Percentiles rank a stretch among this genome's conserved stretches.
Conservation (phyloP, 2,888 invertebrate species). For the Hesperia comma region DNA sequence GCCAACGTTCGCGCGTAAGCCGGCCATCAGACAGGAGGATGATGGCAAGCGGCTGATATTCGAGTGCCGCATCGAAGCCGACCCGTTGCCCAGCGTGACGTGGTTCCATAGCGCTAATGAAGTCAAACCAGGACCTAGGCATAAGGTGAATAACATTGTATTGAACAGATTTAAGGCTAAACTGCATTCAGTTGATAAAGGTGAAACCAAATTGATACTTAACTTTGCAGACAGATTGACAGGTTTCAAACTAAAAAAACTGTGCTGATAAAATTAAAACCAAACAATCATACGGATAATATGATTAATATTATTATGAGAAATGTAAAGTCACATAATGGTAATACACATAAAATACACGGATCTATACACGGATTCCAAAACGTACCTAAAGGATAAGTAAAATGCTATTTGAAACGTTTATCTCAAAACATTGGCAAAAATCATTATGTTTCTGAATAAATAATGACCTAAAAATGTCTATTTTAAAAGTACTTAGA, state of each 20-base stretch:
- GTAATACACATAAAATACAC: too few relatives aligned
- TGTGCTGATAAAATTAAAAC: too few relatives aligned
- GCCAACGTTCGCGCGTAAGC: slow-evolving; percentile 99
- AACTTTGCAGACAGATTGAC: too few relatives aligned
- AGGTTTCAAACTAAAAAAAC: too few relatives aligned
- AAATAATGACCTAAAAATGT: slow-evolving; percentile 47
- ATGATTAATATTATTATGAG: too few relatives aligned
- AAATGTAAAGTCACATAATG: too few relatives aligned
- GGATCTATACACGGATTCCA: too few relatives aligned
- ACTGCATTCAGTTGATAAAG: not conserved
- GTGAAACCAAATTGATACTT: not conserved
- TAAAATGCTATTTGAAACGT: too few relatives aligned
- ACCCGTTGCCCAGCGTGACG: slow-evolving; percentile 93
- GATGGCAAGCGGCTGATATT: slow-evolving; percentile 96
- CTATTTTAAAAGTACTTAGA: slow-evolving; percentile 66
- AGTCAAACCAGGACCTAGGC: slow-evolving; percentile 92
- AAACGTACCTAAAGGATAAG: too few relatives aligned
- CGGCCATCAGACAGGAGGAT: slow-evolving; percentile 98
- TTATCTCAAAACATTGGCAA: too few relatives aligned
- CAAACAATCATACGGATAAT: too few relatives aligned
- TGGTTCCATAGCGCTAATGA: slow-evolving; percentile 95
- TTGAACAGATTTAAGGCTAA: not conserved
- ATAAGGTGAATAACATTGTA: slow-evolving; percentile 86
- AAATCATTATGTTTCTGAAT: too few relatives aligned
- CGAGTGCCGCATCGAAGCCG: slow-evolving; percentile 97